Evolutionary conservation across 1,140 invertebrate genomes (phyloP), one percentile per base, ranked within the genome.

Genomic region (Sminthurides bifidus): DNA sequence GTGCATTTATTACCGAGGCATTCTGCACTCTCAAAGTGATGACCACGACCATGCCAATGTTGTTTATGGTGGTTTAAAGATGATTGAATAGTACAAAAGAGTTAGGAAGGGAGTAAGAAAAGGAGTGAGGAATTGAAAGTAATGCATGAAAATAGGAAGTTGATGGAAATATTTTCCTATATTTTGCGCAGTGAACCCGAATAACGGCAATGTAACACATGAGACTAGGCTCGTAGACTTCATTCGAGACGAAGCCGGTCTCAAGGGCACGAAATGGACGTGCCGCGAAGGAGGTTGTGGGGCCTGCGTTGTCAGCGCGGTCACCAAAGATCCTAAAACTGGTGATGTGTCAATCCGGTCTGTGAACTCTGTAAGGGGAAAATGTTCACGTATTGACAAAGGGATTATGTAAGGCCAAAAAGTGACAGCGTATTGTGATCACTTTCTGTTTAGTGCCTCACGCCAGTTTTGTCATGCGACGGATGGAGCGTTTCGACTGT

Each of bases 181-280:
- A n/a, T n/a, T n/a, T n/a, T n/a, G n/a, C n/a, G n/a, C n/a, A n/a
- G n/a, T n/a, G n/a, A n/a, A n/a, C n/a, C n/a, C n/a, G n/a, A n/a
- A n/a, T n/a, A n/a, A n/a, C n/a, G n/a, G n/a, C n/a, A n/a, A n/a
- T n/a, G n/a, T n/a, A n/a, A n/a, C n/a, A n/a, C n/a, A n/a, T n/a
- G n/a, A n/a, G n/a, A n/a, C n/a, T n/a, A n/a, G n/a, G n/a, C 68
- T 86, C 3, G 45, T 56, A 2, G 54, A 56, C 26, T 56, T 33
- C 54, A 56, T 56, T 19, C 3, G 54, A 26, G 21, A 56, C 35
- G 40, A 56, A 17, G 54, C 54, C 8, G 46, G 54, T 2, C 35
- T 56, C 2, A 49, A 29, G 27, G 86, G 85, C 12, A 89, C 85
- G 0, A 90, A 90, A 66, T 74, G 73, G 3, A 85, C 84, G 81